Base-by-base conservation (phyloP, 2,888 invertebrate genomes). In the Drosophila macrospina region DNA sequence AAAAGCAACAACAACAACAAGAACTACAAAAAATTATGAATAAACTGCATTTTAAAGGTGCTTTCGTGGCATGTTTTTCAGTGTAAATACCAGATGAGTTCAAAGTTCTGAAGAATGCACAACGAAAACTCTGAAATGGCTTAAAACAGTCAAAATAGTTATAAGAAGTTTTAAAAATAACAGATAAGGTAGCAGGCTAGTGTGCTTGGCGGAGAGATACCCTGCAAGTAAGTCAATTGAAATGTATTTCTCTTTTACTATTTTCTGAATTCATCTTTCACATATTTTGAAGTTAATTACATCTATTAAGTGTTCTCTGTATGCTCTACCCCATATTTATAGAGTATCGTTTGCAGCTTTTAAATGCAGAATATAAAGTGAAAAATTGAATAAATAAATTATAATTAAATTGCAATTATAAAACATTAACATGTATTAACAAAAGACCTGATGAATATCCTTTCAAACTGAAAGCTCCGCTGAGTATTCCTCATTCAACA, bases 31-130 rank as follows among this genome's bases (percentile, higher is more conserved):
- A 28, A 28, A 3, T 30, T 55, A 4, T 30, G 15, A 2, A 52
- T 36, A 36, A 44, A 32, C 34, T 34, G 34, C 34, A 28, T 15
- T 15, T 60, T 42, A 60, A 51, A 34, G 34, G 2, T 34, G 4
- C 13, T 44, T 10, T 8, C 20, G 6, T 15, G 15, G 16, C 30
- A 50, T 11, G 7, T 15, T 50, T 28, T 8, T 24, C n/a, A 30
- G 30, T 28, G 15, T 30, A 30, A 45, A 15, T 30, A 11, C 15
- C 30, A 47, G 11, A 11, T n/a, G 32, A n/a, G 10, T 1, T 34
- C 5, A 2, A 10, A 8, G n/a, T 24, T 20, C 8, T n/a, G 1
- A 3, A 8, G 32, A 24, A 41, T 5, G 10, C 16, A 11, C 4
- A 16, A 11, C 7, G 39, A 39, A 39, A 16, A 32, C 8, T 32